phyloP scores from a whole-genome alignment of 2,113 vertebrate species.

The Carettochelys insculpta region DNA sequence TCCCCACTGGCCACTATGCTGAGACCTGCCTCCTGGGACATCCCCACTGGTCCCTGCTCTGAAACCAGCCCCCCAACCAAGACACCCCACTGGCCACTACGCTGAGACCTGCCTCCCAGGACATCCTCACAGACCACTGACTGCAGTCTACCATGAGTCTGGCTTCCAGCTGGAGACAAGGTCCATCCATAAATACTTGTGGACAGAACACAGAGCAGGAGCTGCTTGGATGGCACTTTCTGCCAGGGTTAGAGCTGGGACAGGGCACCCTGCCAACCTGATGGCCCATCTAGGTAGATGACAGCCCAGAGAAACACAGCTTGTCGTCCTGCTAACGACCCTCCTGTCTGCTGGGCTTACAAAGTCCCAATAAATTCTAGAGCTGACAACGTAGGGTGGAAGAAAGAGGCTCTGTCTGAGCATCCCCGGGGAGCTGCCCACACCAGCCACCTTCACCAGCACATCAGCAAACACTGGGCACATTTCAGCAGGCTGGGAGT shows the following conservation, averaged over 20 bases:
- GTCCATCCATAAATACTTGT: background rate
- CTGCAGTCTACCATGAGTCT: background rate
- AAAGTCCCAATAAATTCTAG: background rate
- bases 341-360: background rate
- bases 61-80: too few relatives aligned
- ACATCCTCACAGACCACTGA: too few relatives aligned
- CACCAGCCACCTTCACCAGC: too few relatives aligned
- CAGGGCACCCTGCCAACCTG: background rate
- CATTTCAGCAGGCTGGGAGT: background rate
- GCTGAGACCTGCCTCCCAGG: too few relatives aligned
- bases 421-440: background rate
- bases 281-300: background rate
- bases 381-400: background rate
- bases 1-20: too few relatives aligned
- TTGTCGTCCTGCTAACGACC: background rate
- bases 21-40: too few relatives aligned
- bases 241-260: background rate
- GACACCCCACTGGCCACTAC: too few relatives aligned
- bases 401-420: background rate
- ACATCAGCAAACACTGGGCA: background rate
- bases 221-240: background rate
- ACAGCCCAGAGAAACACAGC: fast-evolving
- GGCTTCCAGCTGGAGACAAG: background rate
- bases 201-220: background rate
- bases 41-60: too few relatives aligned